phyloP scores from a whole-genome alignment of 2,888 invertebrate genomes.

The Idaea aversata region DNA sequence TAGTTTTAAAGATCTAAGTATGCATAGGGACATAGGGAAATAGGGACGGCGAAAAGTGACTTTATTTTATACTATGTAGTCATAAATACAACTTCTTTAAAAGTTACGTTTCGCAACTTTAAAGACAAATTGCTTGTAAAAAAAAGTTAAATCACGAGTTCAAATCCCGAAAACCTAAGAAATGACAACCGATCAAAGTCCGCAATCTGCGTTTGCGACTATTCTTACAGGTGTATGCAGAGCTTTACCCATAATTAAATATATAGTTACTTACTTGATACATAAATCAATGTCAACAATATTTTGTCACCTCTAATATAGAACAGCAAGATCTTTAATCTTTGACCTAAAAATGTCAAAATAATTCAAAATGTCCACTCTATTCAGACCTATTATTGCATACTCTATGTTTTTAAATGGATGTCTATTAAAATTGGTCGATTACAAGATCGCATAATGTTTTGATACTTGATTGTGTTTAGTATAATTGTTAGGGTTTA shows the following conservation, averaged over 20 bases:
- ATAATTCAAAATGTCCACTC: conserved; percentile 28
- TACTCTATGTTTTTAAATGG: neutral
- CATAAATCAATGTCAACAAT: conserved; percentile 41
- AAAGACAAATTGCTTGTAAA: no score
- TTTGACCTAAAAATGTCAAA: conserved; percentile 40
- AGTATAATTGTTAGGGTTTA: neutral
- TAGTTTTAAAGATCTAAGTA: no score
- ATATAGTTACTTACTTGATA: neutral
- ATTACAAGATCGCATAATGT: neutral
- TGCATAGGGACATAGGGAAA: no score
- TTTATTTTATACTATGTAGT: no score
- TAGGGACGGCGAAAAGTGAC: no score
- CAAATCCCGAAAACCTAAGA: no score
- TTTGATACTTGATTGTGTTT: neutral
- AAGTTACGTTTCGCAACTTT: no score
- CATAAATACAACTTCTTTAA: no score
- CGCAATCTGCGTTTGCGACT: no score
- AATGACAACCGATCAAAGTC: no score
- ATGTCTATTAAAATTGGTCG: neutral
- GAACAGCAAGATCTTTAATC: conserved; percentile 37
- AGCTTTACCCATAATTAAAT: neutral
- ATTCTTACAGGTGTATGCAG: no score
- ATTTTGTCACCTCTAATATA: conserved; percentile 39
- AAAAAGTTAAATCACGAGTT: no score
- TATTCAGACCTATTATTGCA: conserved; percentile 27